Base-by-base conservation (phyloP, 2,888 invertebrate species). In the Pandemis heparana region DNA sequence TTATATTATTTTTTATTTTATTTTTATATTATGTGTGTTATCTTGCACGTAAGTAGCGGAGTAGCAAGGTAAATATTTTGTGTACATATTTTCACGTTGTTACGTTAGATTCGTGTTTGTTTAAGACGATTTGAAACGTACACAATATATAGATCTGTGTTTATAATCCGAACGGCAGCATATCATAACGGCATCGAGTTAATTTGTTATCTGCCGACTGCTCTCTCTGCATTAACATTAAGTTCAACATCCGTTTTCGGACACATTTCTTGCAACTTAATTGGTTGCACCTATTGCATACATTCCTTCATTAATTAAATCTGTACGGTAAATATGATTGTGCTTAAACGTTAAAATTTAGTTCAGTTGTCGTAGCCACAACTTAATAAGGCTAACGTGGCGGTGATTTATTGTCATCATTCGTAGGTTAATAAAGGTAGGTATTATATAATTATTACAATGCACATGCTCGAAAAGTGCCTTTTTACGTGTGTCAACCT, bases 141-240 rank as follows among this genome's bases (percentile, higher is more conserved):
- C 18, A 18, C 6, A 9, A n/a, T 51, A n/a, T 51, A 5, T 12
- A 18, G 3, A 53, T 7, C 3, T 53, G 53, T 7, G 8, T 23
- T 23, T 14, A 41, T 53, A 43, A 32, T 65, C 65, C 53, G 16
- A 60, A 67, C 41, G 39, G 38, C 51, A 5, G 41, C 9, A 23
- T 16, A 51, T 23, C 38, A 63, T 84, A 86, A 84, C 83, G 84
- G 81, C 80, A 79, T 76, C 79, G 76, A 79, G 79, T 82, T 85
- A 87, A 86, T 85, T 87, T 85, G 81, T 83, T 85, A 85, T 85
- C 85, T 85, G 83, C 84, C 78, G 59, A 32, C 23, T 78, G 74
- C 71, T 74, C 75, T 77, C 75, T 77, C 67, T 66, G 63, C 61
- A 77, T 76, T 75, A 73, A 59, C 56, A 71, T 73, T 39, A 51